These are phyloP conservation scores for Pterocles gutturalis DNA, from an alignment of 2,113 vertebrate genomes.

Conservation along the genomic window DNA sequence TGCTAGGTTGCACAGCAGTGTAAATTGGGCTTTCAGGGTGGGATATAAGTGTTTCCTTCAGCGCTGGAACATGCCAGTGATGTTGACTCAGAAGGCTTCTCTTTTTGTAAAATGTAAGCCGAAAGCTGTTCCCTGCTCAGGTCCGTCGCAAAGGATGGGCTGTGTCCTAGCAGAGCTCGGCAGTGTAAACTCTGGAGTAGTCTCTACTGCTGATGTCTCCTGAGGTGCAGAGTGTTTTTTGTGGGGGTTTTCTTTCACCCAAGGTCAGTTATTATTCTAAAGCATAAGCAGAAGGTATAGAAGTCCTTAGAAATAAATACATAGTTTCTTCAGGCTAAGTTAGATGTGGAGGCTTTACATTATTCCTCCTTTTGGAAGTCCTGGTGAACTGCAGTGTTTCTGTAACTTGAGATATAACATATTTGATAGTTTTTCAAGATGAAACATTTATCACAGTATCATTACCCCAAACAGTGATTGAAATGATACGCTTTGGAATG, in stretches of 20 bases:
- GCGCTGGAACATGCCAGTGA: accelerated
- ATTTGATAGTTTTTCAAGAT: background rate
- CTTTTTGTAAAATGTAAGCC: background rate
- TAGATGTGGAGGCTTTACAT: background rate
- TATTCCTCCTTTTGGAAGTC: background rate
- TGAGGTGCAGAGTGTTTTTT: background rate
- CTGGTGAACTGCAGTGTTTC: background rate
- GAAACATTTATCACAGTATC: background rate
- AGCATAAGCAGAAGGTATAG: background rate
- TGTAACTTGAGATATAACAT: background rate
- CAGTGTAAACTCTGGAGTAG: background rate
- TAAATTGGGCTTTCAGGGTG: background rate
- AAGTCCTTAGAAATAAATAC: background rate
- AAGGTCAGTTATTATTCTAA: background rate
- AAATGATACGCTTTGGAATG: background rate
- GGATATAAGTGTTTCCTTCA: background rate
- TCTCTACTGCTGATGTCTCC: background rate
- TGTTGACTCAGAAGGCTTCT: background rate
- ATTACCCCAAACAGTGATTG: background rate
- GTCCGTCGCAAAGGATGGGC: background rate
- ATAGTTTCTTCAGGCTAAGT: background rate
- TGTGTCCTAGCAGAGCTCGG: background rate
- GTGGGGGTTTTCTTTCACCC: background rate
- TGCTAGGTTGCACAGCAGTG: background rate
- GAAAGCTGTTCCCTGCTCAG: background rate